Conservation (phyloP, 2,113 vertebrate genomes). For the Clarias magur region DNA sequence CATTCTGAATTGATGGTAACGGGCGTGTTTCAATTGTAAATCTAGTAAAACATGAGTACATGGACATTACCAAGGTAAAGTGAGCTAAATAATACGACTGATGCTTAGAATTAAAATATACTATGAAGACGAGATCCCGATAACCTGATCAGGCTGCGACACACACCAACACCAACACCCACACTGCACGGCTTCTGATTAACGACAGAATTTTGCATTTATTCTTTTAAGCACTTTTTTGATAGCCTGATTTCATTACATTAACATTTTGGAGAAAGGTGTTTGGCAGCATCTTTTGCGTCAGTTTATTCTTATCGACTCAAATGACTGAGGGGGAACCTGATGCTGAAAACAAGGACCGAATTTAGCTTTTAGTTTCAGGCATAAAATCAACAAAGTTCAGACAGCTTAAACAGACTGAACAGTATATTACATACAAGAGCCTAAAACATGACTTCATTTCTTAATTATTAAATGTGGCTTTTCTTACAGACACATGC, state of each 20-base stretch:
- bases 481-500: constrained; percentile 45
- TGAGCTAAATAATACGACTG: constrained; percentile 19
- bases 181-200: constrained; percentile 21
- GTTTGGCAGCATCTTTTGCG: constrained; percentile 18
- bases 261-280: constrained; percentile 9
- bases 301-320: background rate
- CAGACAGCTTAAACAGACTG: background rate
- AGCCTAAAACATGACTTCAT: background rate
- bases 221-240: constrained; percentile 1
- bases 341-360: background rate
- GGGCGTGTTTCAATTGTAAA: background rate
- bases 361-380: background rate
- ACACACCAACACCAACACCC: background rate
- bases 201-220: constrained; percentile 29
- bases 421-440: background rate
- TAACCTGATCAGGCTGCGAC: background rate
- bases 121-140: constrained; percentile 13
- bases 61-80: constrained; percentile 24
- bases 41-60: constrained; percentile 16
- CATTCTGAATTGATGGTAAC: constrained; percentile 12
- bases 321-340: background rate
- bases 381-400: background rate
- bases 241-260: constrained; percentile 31
- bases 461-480: constrained; percentile 32
- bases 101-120: constrained; percentile 26